A percentile compares a stretch with the other conserved stretches of the same genome.
Evolutionary conservation across 2,888 invertebrate genomes (phyloP).

Genomic region (Parnassius glacialis): DNA sequence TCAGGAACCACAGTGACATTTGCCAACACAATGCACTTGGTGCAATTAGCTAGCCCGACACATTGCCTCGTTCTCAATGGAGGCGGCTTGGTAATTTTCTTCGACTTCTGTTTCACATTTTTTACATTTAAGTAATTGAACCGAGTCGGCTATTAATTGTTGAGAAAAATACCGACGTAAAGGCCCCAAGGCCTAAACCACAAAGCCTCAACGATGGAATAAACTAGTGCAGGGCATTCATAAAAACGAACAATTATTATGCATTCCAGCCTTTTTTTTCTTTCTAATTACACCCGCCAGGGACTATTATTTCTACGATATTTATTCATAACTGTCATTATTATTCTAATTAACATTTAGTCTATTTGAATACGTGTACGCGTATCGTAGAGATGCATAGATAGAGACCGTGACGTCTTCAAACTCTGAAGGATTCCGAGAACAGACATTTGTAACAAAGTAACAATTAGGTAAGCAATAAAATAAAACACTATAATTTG

Average conservation of each 20-base stretch:
- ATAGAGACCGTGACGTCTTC: conserved; percentile 23
- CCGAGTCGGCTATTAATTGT: conserved; percentile 70
- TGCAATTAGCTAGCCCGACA: conserved; percentile 60
- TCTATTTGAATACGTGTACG: conserved; percentile 19
- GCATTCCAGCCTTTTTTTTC: conserved; percentile 56
- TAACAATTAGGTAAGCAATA: conserved; percentile 75
- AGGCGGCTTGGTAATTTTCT: conserved; percentile 57
- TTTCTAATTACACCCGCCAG: conserved; percentile 49
- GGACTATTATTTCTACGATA: conserved; percentile 51
- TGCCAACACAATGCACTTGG: conserved; percentile 49
- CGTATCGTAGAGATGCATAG: conserved; percentile 27
- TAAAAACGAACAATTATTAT: conserved; percentile 68
- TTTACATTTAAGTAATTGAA: conserved; percentile 69
- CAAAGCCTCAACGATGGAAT: conserved; percentile 54
- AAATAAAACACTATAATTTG: conserved; percentile 75
- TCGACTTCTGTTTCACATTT: conserved; percentile 64
- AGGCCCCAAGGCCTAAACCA: conserved; percentile 64
- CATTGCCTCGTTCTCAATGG: conserved; percentile 48
- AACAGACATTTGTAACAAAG: conserved; percentile 65
- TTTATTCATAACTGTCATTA: conserved; percentile 46
- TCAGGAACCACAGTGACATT: conserved; percentile 49
- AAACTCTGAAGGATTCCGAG: conserved; percentile 39
- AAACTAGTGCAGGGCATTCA: conserved; percentile 49
- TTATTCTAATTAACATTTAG: conserved; percentile 43
- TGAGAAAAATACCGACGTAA: conserved; percentile 67